Conservation (phyloP, 2,888 invertebrate genomes). For the Camponotus fellah region DNA sequence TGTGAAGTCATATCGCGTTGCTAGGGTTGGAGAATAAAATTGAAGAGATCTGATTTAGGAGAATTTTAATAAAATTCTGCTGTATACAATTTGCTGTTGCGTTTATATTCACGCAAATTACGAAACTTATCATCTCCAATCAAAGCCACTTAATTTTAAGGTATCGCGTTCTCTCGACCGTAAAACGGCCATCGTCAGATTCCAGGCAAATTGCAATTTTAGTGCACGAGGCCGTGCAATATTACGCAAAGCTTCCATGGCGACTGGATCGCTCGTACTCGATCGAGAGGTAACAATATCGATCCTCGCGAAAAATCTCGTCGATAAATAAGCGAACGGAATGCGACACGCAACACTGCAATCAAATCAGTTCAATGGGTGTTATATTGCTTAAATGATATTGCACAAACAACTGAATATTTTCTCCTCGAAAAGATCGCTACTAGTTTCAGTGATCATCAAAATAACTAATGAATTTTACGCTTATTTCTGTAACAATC, state of each 20-base stretch:
- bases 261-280: conserved; percentile 45
- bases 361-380: conserved; percentile 11
- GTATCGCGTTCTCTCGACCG: conserved; percentile 49
- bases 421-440: neutral
- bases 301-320: conserved; percentile 41
- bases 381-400: neutral
- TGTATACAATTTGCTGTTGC: conserved; percentile 36
- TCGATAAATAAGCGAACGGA: conserved; percentile 23
- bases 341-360: neutral
- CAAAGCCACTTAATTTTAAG: conserved; percentile 49
- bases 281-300: conserved; percentile 42
- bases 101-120: conserved; percentile 42
- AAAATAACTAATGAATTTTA: conserved; percentile 13
- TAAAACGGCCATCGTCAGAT: conserved; percentile 50
- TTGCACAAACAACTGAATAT: conserved; percentile 13
- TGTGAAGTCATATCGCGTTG: neutral
- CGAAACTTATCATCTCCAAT: conserved; percentile 43
- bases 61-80: conserved; percentile 47
- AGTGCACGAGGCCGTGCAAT: conserved; percentile 40
- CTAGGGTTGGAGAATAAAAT: conserved; percentile 45
- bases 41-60: conserved; percentile 40
- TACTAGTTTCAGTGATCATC: neutral
- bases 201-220: conserved; percentile 54
- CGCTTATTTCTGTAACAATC: neutral
- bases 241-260: conserved; percentile 49